Evolutionary conservation across 2,797 vertebrate genomes (phyloP).

Genomic region (Lagocephalus sceleratus): DNA sequence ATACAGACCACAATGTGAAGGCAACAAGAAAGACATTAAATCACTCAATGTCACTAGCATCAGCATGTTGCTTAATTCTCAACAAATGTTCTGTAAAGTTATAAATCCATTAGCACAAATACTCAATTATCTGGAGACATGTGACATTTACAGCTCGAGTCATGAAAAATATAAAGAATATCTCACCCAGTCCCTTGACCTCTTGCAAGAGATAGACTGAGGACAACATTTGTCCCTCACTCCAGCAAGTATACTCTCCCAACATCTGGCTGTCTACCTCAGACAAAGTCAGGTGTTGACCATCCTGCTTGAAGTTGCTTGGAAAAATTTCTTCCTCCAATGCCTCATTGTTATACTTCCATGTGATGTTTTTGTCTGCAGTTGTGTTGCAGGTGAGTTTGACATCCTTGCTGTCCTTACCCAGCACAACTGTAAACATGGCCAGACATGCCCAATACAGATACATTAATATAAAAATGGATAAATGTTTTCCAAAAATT

Average conservation of each 20-base stretch:
- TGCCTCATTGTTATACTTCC: conserved; percentile 24
- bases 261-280: conserved; percentile 16
- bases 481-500: neutral
- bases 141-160: neutral
- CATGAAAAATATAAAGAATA: neutral
- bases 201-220: conserved; percentile 59
- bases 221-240: conserved; percentile 23
- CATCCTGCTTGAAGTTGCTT: fast-evolving
- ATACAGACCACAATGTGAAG: conserved; percentile 10
- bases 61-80: too few species aligned
- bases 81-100: too few species aligned
- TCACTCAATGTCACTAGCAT: too few species aligned
- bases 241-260: conserved; percentile 75
- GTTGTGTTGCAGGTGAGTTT: conserved; percentile 47
- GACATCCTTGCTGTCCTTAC: fast-evolving
- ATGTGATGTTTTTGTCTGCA: conserved; percentile 9
- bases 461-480: too few species aligned
- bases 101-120: too few species aligned
- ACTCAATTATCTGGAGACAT: neutral
- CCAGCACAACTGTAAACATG: conserved; percentile 46
- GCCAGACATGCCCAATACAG: neutral
- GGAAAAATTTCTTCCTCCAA: fast-evolving
- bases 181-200: conserved; percentile 43
- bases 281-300: conserved; percentile 17
- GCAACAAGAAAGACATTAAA: neutral